phyloP scores from a whole-genome alignment of 2,888 invertebrate genomes.

The Caenorhabditis sp. region DNA sequence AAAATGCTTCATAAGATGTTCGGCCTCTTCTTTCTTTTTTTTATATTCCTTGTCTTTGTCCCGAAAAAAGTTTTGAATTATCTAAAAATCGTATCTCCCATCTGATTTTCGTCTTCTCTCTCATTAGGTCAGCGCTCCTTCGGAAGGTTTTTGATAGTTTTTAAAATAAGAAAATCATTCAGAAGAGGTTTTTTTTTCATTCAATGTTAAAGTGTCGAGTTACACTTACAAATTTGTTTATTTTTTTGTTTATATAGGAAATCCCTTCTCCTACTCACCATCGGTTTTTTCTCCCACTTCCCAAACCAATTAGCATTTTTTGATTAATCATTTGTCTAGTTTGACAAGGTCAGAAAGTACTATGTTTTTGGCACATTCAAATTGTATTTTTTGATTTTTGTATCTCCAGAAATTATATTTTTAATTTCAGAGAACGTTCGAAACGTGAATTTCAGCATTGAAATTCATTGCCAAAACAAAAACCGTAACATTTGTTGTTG shows the following conservation, averaged over 20 bases:
- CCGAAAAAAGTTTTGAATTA: background rate
- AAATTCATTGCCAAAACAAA: background rate
- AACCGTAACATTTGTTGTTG: background rate
- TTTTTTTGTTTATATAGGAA: background rate
- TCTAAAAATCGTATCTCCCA: background rate
- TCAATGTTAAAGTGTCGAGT: background rate
- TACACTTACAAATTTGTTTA: constrained; percentile 1
- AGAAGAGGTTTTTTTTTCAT: background rate
- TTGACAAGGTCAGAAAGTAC: background rate
- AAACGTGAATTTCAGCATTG: background rate
- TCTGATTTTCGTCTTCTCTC: background rate
- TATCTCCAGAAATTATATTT: background rate
- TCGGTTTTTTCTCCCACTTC: background rate
- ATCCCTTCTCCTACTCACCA: background rate
- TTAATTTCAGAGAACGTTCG: background rate
- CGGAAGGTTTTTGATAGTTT: background rate
- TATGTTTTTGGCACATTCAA: background rate
- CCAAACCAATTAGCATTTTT: no score
- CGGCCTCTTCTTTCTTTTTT: background rate
- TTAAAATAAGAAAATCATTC: background rate
- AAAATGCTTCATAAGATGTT: background rate
- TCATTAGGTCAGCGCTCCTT: background rate
- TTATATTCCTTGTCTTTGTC: background rate
- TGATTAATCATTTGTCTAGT: background rate
- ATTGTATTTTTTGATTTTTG: background rate